Conservation (phyloP, 2,797 vertebrate species). For the Notamacropus eugenii region DNA sequence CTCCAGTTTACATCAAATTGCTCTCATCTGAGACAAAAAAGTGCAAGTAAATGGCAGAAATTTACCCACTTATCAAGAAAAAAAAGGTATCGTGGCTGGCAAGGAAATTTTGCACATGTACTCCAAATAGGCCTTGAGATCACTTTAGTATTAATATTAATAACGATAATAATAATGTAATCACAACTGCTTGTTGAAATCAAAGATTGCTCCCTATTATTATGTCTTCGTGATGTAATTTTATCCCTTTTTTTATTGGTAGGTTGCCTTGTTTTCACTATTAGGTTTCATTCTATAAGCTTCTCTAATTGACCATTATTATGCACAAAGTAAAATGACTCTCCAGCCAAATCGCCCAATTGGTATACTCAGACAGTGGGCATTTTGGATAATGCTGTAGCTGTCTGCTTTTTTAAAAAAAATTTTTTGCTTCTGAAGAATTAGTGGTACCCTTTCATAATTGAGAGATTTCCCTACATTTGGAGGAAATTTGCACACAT, state of each 20-base stretch:
- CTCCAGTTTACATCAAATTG: slow-evolving; percentile 73
- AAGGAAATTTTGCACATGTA: slow-evolving; percentile 24
- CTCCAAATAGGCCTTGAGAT: slow-evolving; percentile 54
- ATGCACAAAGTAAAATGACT: background rate
- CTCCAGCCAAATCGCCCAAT: background rate
- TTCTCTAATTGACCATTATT: background rate
- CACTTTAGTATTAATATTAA: background rate
- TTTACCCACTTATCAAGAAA: slow-evolving; percentile 21
- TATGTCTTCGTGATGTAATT: slow-evolving; percentile 31
- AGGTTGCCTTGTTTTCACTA: background rate
- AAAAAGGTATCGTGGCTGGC: slow-evolving; percentile 34
- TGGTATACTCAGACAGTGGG: slow-evolving; percentile 53
- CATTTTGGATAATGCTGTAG: slow-evolving; percentile 72
- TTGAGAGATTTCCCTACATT: slow-evolving; percentile 70
- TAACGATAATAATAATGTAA: background rate
- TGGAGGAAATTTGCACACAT: slow-evolving; percentile 84
- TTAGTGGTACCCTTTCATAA: slow-evolving; percentile 79
- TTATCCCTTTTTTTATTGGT: slow-evolving; percentile 5
- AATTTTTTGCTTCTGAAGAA: slow-evolving; percentile 69
- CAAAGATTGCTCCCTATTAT: background rate
- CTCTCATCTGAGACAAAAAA: slow-evolving; percentile 78
- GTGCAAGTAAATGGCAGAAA: slow-evolving; percentile 62
- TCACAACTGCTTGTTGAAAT: slow-evolving; percentile 54
- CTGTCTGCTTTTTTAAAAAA: slow-evolving; percentile 72
- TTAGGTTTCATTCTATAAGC: background rate